phyloP scores from a whole-genome alignment of 1,140 invertebrate species.

The Riptortus pedestris region DNA sequence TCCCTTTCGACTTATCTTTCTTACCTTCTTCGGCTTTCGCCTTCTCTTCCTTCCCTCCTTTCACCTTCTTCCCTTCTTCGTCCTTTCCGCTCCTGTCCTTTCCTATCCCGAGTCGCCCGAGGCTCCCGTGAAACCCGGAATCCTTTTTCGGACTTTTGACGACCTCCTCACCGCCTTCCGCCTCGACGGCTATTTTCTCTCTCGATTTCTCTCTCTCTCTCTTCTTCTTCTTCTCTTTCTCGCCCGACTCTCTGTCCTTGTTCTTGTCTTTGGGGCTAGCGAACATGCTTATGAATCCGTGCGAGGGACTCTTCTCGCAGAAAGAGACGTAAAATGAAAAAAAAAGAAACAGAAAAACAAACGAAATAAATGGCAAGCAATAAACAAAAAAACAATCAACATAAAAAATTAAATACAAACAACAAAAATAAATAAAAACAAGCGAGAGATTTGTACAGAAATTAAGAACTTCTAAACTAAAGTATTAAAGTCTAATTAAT shows the following conservation, averaged over 20 bases:
- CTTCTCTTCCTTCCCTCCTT: conserved; percentile 23
- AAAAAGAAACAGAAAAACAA: too few relatives aligned
- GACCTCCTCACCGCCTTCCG: conserved; percentile 16
- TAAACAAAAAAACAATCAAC: background rate
- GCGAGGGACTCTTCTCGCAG: conserved; percentile 34
- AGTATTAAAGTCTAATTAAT: too few relatives aligned
- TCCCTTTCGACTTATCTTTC: conserved; percentile 31
- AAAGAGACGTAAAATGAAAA: conserved; percentile 29
- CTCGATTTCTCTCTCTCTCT: conserved; percentile 36
- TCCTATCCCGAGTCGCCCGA: background rate
- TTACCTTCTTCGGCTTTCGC: conserved; percentile 34
- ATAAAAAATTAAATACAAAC: too few relatives aligned
- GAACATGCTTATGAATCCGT: conserved; percentile 12
- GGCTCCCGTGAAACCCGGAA: background rate
- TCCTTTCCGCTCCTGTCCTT: conserved; percentile 11
- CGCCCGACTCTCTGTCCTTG: conserved; percentile 18
- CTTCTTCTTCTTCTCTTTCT: conserved; percentile 29
- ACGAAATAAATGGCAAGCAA: too few relatives aligned
- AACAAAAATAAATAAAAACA: too few relatives aligned
- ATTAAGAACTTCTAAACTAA: too few relatives aligned
- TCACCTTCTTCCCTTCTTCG: conserved; percentile 29
- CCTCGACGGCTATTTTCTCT: conserved; percentile 20
- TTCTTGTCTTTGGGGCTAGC: conserved; percentile 25
- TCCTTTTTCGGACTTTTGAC: conserved; percentile 8
- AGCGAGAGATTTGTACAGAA: too few relatives aligned